Conservation (phyloP, 2,113 vertebrate species). For the Microtus richardsoni region DNA sequence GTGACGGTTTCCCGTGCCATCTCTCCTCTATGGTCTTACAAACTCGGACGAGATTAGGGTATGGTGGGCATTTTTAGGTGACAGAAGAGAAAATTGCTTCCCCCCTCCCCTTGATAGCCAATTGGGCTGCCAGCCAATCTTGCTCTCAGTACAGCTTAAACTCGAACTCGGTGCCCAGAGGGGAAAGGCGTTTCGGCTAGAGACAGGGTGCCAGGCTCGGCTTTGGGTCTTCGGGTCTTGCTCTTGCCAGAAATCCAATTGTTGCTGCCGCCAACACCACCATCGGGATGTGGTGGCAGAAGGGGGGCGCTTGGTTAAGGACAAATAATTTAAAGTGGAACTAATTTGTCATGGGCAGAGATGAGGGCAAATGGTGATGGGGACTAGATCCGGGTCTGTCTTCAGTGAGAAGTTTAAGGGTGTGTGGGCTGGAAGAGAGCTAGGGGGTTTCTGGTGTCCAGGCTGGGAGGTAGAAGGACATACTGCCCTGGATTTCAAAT, state of each 20-base stretch:
- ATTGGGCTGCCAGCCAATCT: not conserved
- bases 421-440: not conserved
- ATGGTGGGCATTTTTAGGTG: not conserved
- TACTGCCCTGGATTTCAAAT: not conserved
- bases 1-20: not conserved
- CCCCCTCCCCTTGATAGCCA: not conserved
- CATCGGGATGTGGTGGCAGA: not conserved
- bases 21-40: not conserved
- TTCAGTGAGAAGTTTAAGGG: not conserved
- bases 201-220: not conserved
- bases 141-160: not conserved
- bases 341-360: not conserved
- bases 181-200: not conserved
- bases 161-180: constrained; percentile 10
- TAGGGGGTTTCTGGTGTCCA: not conserved
- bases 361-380: not conserved
- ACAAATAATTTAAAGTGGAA: constrained; percentile 58
- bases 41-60: not conserved
- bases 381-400: not conserved
- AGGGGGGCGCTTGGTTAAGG: constrained; percentile 26
- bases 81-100: not conserved
- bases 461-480: not conserved
- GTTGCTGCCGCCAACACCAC: not conserved
- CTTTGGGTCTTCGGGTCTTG: not conserved
- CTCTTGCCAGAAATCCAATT: constrained; percentile 38